Percentiles rank a stretch among this genome's conserved stretches.
phyloP scores from a whole-genome alignment of 2,113 vertebrate genomes.

The Manacus vitellinus region DNA sequence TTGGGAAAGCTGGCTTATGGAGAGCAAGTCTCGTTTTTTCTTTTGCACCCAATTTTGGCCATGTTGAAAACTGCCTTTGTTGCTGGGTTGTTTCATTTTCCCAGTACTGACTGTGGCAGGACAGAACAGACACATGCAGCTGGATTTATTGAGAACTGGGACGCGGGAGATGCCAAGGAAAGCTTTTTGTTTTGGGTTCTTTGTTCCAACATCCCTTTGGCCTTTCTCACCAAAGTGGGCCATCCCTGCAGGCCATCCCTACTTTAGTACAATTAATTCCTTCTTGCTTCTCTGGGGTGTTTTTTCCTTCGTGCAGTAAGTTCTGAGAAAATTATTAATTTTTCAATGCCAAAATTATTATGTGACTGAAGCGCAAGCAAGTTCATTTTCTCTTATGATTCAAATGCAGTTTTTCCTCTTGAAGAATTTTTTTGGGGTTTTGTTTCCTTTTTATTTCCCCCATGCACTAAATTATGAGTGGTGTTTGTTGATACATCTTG shows the following conservation, averaged over 20 bases:
- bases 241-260: not conserved
- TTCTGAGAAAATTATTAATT: not conserved
- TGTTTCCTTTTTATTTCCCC: not conserved
- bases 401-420: not conserved
- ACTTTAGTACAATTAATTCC: not conserved
- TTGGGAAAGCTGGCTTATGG: not conserved
- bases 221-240: not conserved
- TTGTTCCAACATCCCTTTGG: not conserved
- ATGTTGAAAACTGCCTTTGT: not conserved
- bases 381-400: not conserved
- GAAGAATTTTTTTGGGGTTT: not conserved
- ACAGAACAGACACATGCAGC: not conserved
- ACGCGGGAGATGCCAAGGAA: fast-evolving
- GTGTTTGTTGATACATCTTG: not conserved
- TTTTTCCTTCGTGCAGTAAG: not conserved
- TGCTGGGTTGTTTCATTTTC: not conserved
- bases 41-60: not conserved
- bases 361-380: not conserved
- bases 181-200: not conserved
- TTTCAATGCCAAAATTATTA: not conserved
- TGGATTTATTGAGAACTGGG: not conserved
- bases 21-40: not conserved
- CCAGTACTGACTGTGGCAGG: not conserved
- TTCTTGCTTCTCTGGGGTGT: not conserved
- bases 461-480: not conserved